These are phyloP conservation scores for Kobus ellipsiprymnus DNA, from an alignment of 2,113 vertebrate genomes.

Conservation along the genomic window DNA sequence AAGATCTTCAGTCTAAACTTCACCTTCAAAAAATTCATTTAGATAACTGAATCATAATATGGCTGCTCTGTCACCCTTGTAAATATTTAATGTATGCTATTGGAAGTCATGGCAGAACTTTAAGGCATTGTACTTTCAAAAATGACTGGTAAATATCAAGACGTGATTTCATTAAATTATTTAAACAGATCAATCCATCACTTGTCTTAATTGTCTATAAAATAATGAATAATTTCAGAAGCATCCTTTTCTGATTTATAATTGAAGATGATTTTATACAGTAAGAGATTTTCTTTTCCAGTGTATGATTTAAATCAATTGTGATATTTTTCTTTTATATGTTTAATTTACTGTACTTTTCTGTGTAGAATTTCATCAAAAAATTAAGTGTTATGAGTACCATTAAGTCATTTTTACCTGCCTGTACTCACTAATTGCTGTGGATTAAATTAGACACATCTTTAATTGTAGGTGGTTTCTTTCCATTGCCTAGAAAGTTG, in stretches of 20 bases:
- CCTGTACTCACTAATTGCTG: not conserved
- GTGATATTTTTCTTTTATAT: not conserved
- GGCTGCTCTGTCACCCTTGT: slow-evolving; percentile 45
- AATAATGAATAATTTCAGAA: not conserved
- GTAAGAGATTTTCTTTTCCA: not conserved
- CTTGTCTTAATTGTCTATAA: slow-evolving; percentile 3
- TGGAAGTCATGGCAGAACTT: slow-evolving; percentile 31
- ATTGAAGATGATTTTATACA: not conserved
- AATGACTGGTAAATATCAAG: slow-evolving; percentile 46
- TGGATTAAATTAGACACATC: slow-evolving; percentile 17
- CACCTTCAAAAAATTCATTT: slow-evolving; percentile 63
- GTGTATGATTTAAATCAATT: not conserved
- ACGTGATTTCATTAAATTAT: slow-evolving; percentile 42
- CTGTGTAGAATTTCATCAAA: not conserved
- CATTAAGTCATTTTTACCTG: not conserved
- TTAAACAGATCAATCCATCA: not conserved
- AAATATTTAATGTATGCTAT: slow-evolving; percentile 61
- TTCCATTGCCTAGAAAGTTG: slow-evolving; percentile 18
- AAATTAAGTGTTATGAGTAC: not conserved
- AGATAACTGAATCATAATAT: slow-evolving; percentile 53
- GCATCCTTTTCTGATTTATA: not conserved
- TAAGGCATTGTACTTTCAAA: not conserved
- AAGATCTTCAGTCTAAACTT: slow-evolving; percentile 47
- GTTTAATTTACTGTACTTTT: not conserved
- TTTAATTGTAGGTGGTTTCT: slow-evolving; percentile 40